Evolutionary conservation across 2,888 invertebrate species (phyloP).

Genomic region (Elysia crispata): DNA sequence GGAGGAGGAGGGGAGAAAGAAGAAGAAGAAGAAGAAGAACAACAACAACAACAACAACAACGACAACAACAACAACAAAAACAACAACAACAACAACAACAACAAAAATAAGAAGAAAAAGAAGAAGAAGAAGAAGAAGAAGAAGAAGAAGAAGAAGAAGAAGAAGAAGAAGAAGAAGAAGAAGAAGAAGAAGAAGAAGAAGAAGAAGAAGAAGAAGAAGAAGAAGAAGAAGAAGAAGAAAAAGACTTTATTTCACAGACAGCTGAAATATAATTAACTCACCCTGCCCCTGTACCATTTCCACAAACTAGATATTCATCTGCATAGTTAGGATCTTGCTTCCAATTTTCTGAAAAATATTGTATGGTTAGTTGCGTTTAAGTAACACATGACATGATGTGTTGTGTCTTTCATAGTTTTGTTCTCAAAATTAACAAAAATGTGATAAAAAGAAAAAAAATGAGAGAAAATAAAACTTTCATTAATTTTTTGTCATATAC

Average conservation of each 20-base stretch:
- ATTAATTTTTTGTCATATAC: no score
- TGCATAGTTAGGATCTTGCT: slow-evolving; percentile 35
- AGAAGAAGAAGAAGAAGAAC: slow-evolving; percentile 13
- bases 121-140: slow-evolving; percentile 28
- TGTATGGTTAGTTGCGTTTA: no score
- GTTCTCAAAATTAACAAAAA: no score
- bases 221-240: slow-evolving; percentile 24
- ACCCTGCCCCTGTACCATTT: slow-evolving; percentile 65
- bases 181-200: slow-evolving; percentile 22
- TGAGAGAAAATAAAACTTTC: no score
- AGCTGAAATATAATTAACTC: no score
- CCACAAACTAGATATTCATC: slow-evolving; percentile 63
- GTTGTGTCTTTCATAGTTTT: no score
- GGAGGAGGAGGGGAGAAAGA: no score
- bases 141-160: slow-evolving; percentile 26
- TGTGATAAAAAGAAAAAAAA: no score
- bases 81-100: no score
- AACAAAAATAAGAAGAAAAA: no score
- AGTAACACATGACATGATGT: no score
- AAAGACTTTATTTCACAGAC: slow-evolving; percentile 3
- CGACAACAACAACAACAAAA: neutral
- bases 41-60: slow-evolving; percentile 10
- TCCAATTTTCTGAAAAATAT: slow-evolving; percentile 64
- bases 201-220: slow-evolving; percentile 28
- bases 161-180: slow-evolving; percentile 28